Conservation (phyloP, 23 tunicate genomes). For the Styela plicata region DNA sequence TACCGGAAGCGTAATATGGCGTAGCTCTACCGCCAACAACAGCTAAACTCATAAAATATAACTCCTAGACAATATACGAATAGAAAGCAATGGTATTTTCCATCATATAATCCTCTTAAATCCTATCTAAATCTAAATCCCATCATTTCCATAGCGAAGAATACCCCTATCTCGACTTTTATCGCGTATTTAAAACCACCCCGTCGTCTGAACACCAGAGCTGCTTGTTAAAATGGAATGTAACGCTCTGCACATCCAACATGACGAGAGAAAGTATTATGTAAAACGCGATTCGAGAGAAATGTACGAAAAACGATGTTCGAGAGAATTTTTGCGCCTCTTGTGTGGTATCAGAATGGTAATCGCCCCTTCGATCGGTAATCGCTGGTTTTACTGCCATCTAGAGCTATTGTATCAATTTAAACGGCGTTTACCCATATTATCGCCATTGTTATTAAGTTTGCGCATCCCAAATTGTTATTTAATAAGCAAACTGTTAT, state of each 20-base stretch:
- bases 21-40: too few relatives aligned
- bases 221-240: background rate
- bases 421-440: constrained; percentile 3
- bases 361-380: background rate
- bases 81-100: background rate
- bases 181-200: background rate
- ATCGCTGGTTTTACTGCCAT: background rate
- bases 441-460: background rate
- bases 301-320: background rate
- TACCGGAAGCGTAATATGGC: too few relatives aligned
- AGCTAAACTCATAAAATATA: background rate
- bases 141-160: background rate
- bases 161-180: background rate
- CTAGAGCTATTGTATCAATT: background rate
- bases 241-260: background rate
- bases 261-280: background rate
- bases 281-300: background rate
- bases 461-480: constrained; percentile 21
- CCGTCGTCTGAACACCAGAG: background rate
- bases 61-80: background rate
- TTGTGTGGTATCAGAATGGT: background rate
- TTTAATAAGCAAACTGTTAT: constrained; percentile 5
- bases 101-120: constrained; percentile 5
- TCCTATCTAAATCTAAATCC: background rate
- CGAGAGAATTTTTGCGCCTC: background rate